phyloP scores from a whole-genome alignment of 2,113 vertebrate species.

The Coturnix japonica region DNA sequence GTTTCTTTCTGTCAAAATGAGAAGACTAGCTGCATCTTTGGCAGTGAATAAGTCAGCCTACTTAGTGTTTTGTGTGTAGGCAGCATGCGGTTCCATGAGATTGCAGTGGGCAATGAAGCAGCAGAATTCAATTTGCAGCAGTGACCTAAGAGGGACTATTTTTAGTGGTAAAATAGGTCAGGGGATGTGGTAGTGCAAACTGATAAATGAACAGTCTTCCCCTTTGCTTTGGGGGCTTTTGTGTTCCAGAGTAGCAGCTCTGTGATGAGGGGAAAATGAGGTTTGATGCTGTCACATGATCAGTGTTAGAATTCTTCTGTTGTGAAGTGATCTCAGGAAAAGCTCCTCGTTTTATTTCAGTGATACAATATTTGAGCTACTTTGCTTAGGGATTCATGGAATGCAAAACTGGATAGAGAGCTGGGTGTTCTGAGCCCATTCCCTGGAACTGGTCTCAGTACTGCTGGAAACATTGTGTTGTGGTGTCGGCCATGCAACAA shows the following conservation, averaged over 20 bases:
- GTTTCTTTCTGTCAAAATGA: background rate
- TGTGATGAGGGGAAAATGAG: slow-evolving; percentile 30
- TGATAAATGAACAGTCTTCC: slow-evolving; percentile 69
- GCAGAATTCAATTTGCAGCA: slow-evolving; percentile 85
- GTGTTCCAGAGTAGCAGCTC: background rate
- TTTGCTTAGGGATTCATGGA: background rate
- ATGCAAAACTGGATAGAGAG: background rate
- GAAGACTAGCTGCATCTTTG: background rate
- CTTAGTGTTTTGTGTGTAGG: slow-evolving; percentile 61
- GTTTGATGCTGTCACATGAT: slow-evolving; percentile 1
- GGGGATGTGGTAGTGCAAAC: slow-evolving; percentile 75
- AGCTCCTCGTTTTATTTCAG: background rate
- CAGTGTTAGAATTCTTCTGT: background rate
- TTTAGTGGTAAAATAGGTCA: slow-evolving; percentile 95
- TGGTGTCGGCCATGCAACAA: background rate
- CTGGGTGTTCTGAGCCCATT: background rate
- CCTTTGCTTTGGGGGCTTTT: slow-evolving; percentile 56
- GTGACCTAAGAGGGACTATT: slow-evolving; percentile 92
- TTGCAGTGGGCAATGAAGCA: slow-evolving; percentile 82
- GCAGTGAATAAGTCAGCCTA: slow-evolving; percentile 64
- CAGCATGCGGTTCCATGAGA: slow-evolving; percentile 64
- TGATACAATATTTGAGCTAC: background rate
- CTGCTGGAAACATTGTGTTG: background rate
- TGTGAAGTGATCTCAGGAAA: background rate
- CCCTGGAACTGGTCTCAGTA: background rate